These are phyloP conservation scores for Ecdyonurus torrentis DNA, from an alignment of 2,888 invertebrate genomes.

Conservation along the genomic window DNA sequence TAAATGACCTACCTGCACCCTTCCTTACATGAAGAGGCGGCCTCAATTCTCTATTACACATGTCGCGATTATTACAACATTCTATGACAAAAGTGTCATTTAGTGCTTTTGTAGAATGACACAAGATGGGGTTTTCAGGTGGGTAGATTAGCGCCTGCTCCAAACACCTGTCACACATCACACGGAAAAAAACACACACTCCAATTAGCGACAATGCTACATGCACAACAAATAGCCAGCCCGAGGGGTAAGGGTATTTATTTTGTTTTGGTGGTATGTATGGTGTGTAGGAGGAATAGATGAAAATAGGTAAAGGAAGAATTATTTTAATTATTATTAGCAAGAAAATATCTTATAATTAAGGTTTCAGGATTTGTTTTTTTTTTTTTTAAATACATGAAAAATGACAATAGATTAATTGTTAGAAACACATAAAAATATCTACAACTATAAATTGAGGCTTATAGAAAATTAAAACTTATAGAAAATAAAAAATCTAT, in stretches of 20 bases:
- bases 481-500: too few relatives aligned
- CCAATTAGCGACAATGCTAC: conserved; percentile 11
- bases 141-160: conserved; percentile 53
- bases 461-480: too few relatives aligned
- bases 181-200: conserved; percentile 13
- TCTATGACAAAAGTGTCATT: conserved; percentile 62
- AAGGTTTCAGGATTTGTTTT: too few relatives aligned
- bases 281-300: too few relatives aligned
- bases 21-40: conserved; percentile 43
- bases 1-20: conserved; percentile 47
- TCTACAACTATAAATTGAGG: too few relatives aligned
- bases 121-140: conserved; percentile 65
- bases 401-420: too few relatives aligned
- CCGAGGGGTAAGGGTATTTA: conserved; percentile 8
- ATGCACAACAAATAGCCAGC: conserved; percentile 14
- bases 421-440: too few relatives aligned
- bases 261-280: too few relatives aligned
- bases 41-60: conserved; percentile 57
- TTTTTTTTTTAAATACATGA: too few relatives aligned
- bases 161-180: conserved; percentile 46
- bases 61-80: conserved; percentile 58
- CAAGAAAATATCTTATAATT: too few relatives aligned
- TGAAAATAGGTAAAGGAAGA: too few relatives aligned
- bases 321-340: too few relatives aligned
- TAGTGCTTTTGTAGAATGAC: conserved; percentile 55